These are phyloP conservation scores for Crenuchus spilurus DNA, from an alignment of 2,797 vertebrate genomes.

Conservation along the genomic window DNA sequence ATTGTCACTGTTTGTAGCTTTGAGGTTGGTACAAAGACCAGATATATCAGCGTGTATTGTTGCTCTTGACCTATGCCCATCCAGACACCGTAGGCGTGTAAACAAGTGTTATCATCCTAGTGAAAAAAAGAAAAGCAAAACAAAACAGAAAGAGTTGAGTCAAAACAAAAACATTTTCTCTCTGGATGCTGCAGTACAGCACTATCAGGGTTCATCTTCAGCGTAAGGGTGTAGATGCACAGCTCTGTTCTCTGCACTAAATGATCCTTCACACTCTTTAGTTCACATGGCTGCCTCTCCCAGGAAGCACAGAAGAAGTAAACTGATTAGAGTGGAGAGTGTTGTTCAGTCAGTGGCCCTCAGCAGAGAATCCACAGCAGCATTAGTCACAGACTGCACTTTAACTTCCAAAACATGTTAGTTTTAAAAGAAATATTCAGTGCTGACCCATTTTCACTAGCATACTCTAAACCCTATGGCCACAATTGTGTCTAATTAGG, in stretches of 20 bases:
- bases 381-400: slow-evolving; percentile 26
- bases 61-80: slow-evolving; percentile 56
- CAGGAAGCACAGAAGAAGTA: slow-evolving; percentile 59
- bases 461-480: too few species aligned
- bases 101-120: slow-evolving; percentile 69
- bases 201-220: slow-evolving; percentile 47
- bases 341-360: slow-evolving; percentile 39
- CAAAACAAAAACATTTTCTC: slow-evolving; percentile 72
- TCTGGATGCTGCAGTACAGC: slow-evolving; percentile 51
- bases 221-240: slow-evolving; percentile 36
- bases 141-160: slow-evolving; percentile 65
- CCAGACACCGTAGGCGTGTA: slow-evolving; percentile 65
- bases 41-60: slow-evolving; percentile 48
- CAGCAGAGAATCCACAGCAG: slow-evolving; percentile 39
- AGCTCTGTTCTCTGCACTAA: slow-evolving; percentile 65
- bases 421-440: slow-evolving; percentile 11
- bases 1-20: slow-evolving; percentile 6
- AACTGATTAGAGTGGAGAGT: slow-evolving; percentile 53
- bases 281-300: slow-evolving; percentile 57
- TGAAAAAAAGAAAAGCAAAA: slow-evolving; percentile 60
- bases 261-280: slow-evolving; percentile 65
- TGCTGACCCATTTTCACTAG: too few species aligned
- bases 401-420: slow-evolving; percentile 21
- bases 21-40: slow-evolving; percentile 40
- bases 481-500: too few species aligned